These are phyloP conservation scores for Nebria salina DNA, from an alignment of 2,888 invertebrate species.

Conservation along the genomic window DNA sequence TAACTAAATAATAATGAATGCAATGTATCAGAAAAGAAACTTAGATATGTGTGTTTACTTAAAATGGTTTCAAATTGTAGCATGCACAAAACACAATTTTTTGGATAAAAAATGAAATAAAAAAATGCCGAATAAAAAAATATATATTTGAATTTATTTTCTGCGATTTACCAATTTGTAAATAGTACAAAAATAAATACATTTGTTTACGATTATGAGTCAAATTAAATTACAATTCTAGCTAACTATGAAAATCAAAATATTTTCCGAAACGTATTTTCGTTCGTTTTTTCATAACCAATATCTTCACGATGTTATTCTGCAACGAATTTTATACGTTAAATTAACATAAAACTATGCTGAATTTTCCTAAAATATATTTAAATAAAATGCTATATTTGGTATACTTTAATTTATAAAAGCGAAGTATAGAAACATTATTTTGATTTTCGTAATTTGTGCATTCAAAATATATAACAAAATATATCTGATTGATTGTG, in stretches of 20 bases:
- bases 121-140: not conserved
- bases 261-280: not conserved
- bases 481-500: not conserved
- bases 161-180: not conserved
- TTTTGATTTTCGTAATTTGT: not conserved
- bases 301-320: not conserved
- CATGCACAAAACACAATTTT: slow-evolving; percentile 1
- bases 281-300: not conserved
- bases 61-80: not conserved
- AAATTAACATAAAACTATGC: no score
- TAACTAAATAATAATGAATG: no score
- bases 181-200: slow-evolving; percentile 1
- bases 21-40: not conserved
- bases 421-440: not conserved
- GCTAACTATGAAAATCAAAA: not conserved
- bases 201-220: not conserved
- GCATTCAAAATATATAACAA: not conserved
- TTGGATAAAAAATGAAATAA: not conserved
- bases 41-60: not conserved
- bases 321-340: no score
- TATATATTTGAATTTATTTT: slow-evolving; percentile 1
- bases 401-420: no score
- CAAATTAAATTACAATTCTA: not conserved
- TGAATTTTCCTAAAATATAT: not conserved
- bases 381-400: no score